Percentiles rank a stretch among this genome's conserved stretches.
Conservation (phyloP, 2,888 invertebrate genomes). For the Muschampia plurimacula region DNA sequence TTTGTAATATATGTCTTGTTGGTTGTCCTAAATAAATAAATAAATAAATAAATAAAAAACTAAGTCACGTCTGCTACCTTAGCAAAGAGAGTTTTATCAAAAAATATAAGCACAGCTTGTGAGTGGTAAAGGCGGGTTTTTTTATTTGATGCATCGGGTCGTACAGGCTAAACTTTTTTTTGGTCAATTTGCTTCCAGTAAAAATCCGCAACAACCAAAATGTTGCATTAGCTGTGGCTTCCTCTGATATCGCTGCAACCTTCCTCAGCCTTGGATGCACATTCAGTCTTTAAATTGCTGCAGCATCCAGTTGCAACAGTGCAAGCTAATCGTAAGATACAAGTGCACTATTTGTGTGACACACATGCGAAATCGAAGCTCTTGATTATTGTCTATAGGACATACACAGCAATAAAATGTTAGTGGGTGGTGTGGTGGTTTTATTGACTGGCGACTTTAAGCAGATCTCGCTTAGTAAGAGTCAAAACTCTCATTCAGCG, state of each 20-base stretch:
- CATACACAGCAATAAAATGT: conserved; percentile 41
- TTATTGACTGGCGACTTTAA: conserved; percentile 47
- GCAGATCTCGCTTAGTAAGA: conserved; percentile 42
- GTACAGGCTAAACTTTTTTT: conserved; percentile 39
- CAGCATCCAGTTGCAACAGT: conserved; percentile 45
- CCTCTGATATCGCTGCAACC: conserved; percentile 34
- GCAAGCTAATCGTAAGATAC: conserved; percentile 48
- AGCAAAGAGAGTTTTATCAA: no score
- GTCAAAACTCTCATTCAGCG: conserved; percentile 41
- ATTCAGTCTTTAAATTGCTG: conserved; percentile 44
- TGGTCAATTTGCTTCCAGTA: conserved; percentile 44
- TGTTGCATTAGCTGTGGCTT: conserved; percentile 42
- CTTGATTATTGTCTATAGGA: conserved; percentile 42
- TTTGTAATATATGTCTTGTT: no score
- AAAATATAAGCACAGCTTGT: no score
- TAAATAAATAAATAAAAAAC: no score
- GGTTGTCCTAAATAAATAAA: no score
- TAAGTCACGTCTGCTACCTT: no score
- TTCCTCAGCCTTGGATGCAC: conserved; percentile 42
- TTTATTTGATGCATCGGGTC: conserved; percentile 20
- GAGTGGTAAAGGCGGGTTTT: conserved; percentile 24
- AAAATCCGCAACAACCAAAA: conserved; percentile 39
- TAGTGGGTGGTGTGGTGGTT: conserved; percentile 44
- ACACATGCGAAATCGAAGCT: conserved; percentile 43
- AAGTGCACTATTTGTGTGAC: conserved; percentile 47